Percentiles rank a stretch among this genome's conserved stretches.
Conservation (phyloP, 2,888 invertebrate species). For the Lithophane socia region DNA sequence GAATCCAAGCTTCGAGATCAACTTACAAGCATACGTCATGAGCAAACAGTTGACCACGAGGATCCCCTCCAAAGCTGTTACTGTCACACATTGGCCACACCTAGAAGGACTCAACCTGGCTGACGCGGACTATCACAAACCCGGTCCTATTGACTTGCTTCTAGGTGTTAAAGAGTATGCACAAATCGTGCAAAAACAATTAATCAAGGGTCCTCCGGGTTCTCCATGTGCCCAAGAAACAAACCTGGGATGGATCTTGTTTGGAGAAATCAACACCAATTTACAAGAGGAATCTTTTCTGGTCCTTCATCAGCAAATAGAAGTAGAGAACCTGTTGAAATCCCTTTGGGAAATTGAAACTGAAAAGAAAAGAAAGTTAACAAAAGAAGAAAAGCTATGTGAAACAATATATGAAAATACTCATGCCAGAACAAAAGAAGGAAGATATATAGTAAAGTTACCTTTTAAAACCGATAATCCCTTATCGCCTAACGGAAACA, state of each 20-base stretch:
- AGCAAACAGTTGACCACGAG: slow-evolving; percentile 10
- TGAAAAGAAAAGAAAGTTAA: background rate
- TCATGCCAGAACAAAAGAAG: slow-evolving; percentile 9
- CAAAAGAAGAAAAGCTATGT: slow-evolving; percentile 4
- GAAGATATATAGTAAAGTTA: too few species aligned
- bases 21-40: slow-evolving; percentile 50
- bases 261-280: background rate
- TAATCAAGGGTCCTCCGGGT: too few species aligned
- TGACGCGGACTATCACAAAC: background rate
- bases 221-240: background rate
- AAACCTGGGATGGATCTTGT: background rate
- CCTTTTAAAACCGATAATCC: background rate
- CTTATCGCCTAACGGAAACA: background rate
- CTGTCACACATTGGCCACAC: background rate
- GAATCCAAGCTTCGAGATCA: background rate
- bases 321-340: too few species aligned
- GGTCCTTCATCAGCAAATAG: too few species aligned
- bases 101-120: background rate
- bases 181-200: background rate
- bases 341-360: background rate
- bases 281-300: background rate
- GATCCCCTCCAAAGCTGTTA: background rate
- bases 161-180: background rate
- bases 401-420: slow-evolving; percentile 1
- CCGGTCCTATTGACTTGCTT: background rate